Evolutionary conservation across 2,888 invertebrate species (phyloP), one percentile per base, ranked within the genome.

Genomic region (Ophion slaviceki): DNA sequence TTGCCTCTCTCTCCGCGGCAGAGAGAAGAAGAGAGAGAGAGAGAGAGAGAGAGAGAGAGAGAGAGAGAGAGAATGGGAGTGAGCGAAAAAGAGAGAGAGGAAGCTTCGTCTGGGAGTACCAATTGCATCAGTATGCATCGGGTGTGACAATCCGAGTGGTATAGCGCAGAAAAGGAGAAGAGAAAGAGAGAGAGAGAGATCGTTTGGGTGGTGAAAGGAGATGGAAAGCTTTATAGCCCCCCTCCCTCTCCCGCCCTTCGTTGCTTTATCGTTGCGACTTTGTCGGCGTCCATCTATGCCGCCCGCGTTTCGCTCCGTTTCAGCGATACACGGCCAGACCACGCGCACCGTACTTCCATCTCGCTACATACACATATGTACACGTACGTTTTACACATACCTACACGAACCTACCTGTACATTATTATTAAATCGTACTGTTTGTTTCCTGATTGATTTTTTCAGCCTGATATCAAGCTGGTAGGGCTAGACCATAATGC

Each of bases 71-170:
- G 62, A 64, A 45, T 61, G 32, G 45, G 36, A 66, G 64, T 14
- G 61, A 62, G 66, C 45, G 61, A 47, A 45, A 66, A 53, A 67
- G 59, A 47, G 61, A 36, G 20, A 76, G 28, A 57, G 64, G 36
- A 53, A 80, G 80, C 67, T 57, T 28, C 57, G 24, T 78, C 53
- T 45, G 17, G 45, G 76, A 75, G 66, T 62, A 57, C 24, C 67
- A 86, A 87, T 85, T 86, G 76, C 76, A 85, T 88, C 74, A 80
- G 87, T 86, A 87, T 87, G 87, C 88, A 86, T 86, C 84, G 80
- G 57, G 71, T 72, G 88, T 78, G 87, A 86, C 86, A 88, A 87
- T 86, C 84, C 72, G 47, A 80, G 53, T 67, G 28, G 62, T 61
- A 61, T 28, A 70, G 62, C 57, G 28, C 40, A 61, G 68, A 61